A percentile compares a stretch with the other conserved stretches of the same genome.
phyloP scores from a whole-genome alignment of 2,113 vertebrate species.

The crab-eating macaque (Macaca fascicularis) region T2T-MFA8v1.1 NC_088384.1:96425501-96426000 shows the following conservation, averaged over 20 bases:
- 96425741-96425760: neutral
- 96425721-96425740: neutral
- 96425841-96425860: neutral
- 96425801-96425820: neutral
- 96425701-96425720: neutral
- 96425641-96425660: neutral
- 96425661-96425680: neutral
- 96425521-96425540: neutral
- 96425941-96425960: neutral
- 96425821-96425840: neutral
- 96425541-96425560: neutral
- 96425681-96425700: neutral
- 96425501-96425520: neutral
- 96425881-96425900: neutral
- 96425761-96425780: neutral
- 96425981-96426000: neutral
- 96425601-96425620: neutral
- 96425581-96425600: neutral
- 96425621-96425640: neutral
- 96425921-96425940: no score
- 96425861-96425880: neutral
- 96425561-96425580: neutral
- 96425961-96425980: neutral
- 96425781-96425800: neutral
- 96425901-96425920: neutral